Evolutionary conservation across 2,113 vertebrate genomes (phyloP), one percentile per base, ranked within the genome.

Genomic region (Periophthalmus modestus): DNA sequence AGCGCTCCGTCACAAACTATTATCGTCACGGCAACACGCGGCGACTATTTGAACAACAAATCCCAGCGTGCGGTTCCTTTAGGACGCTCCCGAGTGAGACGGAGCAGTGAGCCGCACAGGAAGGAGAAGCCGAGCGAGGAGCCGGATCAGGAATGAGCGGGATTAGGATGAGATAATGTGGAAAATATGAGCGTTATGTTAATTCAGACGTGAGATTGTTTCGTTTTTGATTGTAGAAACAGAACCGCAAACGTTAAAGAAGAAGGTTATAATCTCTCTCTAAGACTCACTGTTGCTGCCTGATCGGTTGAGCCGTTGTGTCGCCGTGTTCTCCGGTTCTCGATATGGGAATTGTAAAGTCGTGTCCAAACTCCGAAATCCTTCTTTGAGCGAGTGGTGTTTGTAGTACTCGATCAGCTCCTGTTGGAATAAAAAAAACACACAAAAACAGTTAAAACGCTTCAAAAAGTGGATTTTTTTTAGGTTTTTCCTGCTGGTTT

Each of bases 361-460:
- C 2, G 97, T 99, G 85, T 98, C 97, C 88, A 99, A 91, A 87
- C 95, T 97, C 87, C 96, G 87, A 75, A 99, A 99, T 0, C 97
- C 98, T 92, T 98, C 98, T 86, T 95, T 96, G 50, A 99, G 94
- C 62, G 97, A 98, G 75, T 98, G 96, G 79, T 96, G 95, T 69
- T 97, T 97, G 85, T 99, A 99, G 84, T 98, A 98, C 72, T 98
- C 97, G 16, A 98, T 92, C 0, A 99, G 94, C 86, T 98, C 98
- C 97, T 99, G 90, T 11, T 23, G n/a, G 18, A 65, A 1, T 6
- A 18, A 54, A 54, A 54, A 52, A 52, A 6, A 63, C 33, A 36
- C 1, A 36, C 7, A 34, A 18, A 18, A 7, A 62, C 9, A 11
- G 4, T 11, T 4, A 23, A 19, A 34, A 34, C 11, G 61, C 18